These are phyloP conservation scores for Anguilla japonica DNA, from an alignment of 2,113 vertebrate species.

Conservation along the genomic window DNA sequence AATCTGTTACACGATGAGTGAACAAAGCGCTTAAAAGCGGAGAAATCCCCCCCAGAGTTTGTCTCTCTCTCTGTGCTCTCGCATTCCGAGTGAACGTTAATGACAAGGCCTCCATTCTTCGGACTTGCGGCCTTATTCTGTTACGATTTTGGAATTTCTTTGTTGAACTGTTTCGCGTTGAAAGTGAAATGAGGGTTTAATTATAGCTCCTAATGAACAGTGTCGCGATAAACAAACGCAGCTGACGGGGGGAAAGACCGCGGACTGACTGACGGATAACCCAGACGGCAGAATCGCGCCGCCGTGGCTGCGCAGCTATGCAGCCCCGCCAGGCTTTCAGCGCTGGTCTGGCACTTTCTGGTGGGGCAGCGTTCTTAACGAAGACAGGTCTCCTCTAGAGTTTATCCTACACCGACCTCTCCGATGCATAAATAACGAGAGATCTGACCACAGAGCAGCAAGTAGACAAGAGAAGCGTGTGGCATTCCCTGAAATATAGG, in stretches of 20 bases:
- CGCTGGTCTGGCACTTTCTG: neutral
- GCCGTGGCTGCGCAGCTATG: neutral
- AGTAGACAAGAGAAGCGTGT: neutral
- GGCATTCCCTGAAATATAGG: neutral
- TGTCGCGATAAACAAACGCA: slow-evolving; percentile 28
- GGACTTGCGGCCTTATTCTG: slow-evolving; percentile 33
- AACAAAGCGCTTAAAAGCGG: slow-evolving; percentile 25
- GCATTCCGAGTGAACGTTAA: neutral
- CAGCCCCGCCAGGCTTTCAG: neutral
- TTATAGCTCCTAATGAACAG: slow-evolving; percentile 1
- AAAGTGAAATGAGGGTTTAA: slow-evolving; percentile 36
- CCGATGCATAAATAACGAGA: neutral
- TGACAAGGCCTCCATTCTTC: slow-evolving; percentile 1
- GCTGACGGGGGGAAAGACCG: slow-evolving; percentile 16
- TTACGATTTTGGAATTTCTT: slow-evolving; percentile 23
- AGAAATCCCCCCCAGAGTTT: slow-evolving; percentile 33
- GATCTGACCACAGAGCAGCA: slow-evolving; percentile 1
- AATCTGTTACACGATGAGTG: slow-evolving; percentile 26
- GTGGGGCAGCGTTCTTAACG: neutral
- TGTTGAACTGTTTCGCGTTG: slow-evolving; percentile 24
- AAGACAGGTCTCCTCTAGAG: neutral
- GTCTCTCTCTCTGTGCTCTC: slow-evolving; percentile 13
- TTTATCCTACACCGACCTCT: neutral
- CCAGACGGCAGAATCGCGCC: neutral
- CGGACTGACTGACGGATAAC: neutral